Conservation (phyloP, 2,113 vertebrate species). For the Plecturocebus donacophilus region DNA sequence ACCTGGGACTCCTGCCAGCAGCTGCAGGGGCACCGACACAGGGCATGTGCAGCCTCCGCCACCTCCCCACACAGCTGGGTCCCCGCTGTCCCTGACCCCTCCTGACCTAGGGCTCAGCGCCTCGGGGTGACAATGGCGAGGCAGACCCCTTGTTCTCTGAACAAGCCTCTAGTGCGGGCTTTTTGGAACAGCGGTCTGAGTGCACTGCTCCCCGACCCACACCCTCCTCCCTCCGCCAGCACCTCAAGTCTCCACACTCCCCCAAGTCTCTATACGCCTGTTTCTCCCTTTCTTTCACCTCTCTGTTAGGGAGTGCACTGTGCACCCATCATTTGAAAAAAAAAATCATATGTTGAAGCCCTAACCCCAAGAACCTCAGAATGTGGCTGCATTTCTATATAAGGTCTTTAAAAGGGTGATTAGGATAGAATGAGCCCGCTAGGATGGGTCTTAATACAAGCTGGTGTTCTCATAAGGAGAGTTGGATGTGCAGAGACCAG, state of each 20-base stretch:
- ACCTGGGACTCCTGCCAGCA: neutral
- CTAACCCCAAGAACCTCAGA: neutral
- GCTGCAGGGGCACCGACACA: too few relatives aligned
- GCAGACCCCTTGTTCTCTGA: neutral
- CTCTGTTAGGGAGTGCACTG: neutral
- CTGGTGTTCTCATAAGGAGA: neutral
- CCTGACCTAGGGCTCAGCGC: neutral
- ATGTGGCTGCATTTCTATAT: neutral
- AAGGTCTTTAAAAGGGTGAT: neutral
- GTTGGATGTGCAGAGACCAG: accelerated
- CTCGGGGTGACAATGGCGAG: neutral
- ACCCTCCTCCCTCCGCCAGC: neutral
- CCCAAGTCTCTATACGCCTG: accelerated
- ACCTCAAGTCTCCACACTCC: neutral
- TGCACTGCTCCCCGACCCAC: neutral
- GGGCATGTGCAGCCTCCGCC: neutral
- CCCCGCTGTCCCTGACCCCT: neutral
- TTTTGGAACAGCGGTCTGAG: neutral
- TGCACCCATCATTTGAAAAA: neutral
- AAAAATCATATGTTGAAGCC: neutral
- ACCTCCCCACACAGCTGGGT: neutral
- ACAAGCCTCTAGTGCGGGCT: neutral
- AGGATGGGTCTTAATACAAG: neutral
- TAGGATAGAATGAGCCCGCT: neutral
- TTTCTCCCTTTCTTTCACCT: neutral